Base-by-base conservation (phyloP, 2,888 invertebrate genomes). In the Thecophora atra region DNA sequence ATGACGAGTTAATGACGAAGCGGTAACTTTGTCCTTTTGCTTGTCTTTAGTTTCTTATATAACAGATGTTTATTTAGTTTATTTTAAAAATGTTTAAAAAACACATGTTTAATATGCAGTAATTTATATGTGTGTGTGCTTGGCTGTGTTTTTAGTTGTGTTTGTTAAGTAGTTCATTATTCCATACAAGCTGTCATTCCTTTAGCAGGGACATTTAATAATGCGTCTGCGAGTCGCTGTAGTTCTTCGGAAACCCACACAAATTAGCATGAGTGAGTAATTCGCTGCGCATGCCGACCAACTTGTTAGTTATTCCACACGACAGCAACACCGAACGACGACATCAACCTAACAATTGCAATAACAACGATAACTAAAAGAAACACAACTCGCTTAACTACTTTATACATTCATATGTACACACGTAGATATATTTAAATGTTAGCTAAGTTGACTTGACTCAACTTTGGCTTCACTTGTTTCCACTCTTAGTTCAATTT, bases 261-360 rank as follows among this genome's bases (percentile, higher is more conserved):
- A 72, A 75, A 75, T 75, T 75, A 74, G 73, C 75, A 74, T 75
- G 72, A 75, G 72, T 75, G 71, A 75, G 72, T 73, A 73, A 72
- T 73, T 70, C 67, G 72, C 37, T 67, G 44, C 68, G 70, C 69
- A 71, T 64, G 69, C 64, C 65, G 72, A 17, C 60, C 42, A 24
- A 56, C 52, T 24, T 13, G 63, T 63, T 64, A 47, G 42, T 64
- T 42, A 44, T 47, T n/a, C 17, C 37, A 37, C 42, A 47, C 24
- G 17, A 62, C 30, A 37, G 30, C 62, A 37, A 62, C 54, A 54
- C 3, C 60, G 21, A 2, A 19, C 60, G 21, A 2, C 42, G 37
- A 21, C 37, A 63, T 19, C 21, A n/a, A 21, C 42, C 11, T 19
- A 19, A 63, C 8, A 37, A 44, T 44, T 21, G 11, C 37, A 37